phyloP scores from a whole-genome alignment of 2,113 vertebrate species.

The Ochotona princeps region DNA sequence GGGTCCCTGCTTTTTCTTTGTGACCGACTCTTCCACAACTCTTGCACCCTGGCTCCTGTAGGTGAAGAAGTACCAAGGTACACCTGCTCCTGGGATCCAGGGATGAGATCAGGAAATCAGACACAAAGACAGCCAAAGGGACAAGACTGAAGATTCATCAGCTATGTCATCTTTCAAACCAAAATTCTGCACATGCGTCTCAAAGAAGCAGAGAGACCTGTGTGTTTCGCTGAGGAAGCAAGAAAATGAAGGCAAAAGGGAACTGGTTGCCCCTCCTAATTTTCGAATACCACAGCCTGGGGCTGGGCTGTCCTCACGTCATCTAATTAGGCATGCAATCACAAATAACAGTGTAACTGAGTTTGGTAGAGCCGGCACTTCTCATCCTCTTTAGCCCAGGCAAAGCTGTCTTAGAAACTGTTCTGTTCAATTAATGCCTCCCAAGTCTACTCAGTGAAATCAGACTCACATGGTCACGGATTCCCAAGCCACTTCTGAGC shows the following conservation, averaged over 20 bases:
- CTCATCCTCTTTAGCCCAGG: constrained; percentile 41
- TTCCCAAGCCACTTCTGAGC: neutral
- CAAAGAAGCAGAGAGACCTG: neutral
- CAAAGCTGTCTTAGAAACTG: constrained; percentile 22
- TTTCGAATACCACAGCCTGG: neutral
- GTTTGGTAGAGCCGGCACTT: constrained; percentile 40
- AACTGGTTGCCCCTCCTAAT: neutral
- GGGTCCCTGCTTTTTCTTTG: neutral
- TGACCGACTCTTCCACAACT: neutral
- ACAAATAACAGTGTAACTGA: neutral
- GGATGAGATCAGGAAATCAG: neutral
- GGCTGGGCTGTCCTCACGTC: neutral
- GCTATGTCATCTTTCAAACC: neutral
- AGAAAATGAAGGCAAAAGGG: neutral
- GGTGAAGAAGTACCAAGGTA: neutral
- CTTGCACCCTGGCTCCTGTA: neutral
- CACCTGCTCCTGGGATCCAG: rapidly evolving
- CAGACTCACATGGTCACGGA: constrained; percentile 23
- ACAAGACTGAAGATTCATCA: neutral
- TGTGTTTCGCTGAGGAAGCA: neutral
- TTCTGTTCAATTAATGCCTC: constrained; percentile 39
- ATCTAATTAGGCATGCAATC: constrained; percentile 5
- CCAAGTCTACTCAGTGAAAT: constrained; percentile 17
- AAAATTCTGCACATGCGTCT: neutral
- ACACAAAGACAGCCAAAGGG: neutral